Evolutionary conservation across 37 sponge, comb jelly and placozoan species (phyloP).

Genomic region (Tethya wilhelma): DNA sequence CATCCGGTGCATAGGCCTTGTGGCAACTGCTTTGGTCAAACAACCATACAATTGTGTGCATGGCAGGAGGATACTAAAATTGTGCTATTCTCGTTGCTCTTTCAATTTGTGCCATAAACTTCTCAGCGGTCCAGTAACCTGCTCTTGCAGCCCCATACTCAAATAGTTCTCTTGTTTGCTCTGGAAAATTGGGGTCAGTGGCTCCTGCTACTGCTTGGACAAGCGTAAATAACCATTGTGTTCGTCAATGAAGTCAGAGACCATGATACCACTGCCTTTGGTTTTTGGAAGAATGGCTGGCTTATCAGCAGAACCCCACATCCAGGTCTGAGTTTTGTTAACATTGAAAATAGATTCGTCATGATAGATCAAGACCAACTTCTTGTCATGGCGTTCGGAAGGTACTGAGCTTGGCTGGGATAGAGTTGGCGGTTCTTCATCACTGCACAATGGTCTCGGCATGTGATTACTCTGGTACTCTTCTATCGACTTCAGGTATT

Average conservation of each 20-base stretch:
- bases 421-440: conserved; percentile 9
- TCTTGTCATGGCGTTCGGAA: conserved; percentile 1
- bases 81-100: conserved; percentile 28
- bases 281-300: conserved; percentile 38
- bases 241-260: conserved; percentile 37
- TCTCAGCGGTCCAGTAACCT: conserved; percentile 42
- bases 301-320: conserved; percentile 35
- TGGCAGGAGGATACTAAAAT: conserved; percentile 28
- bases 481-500: conserved; percentile 12
- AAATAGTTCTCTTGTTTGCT: conserved; percentile 9
- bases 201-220: conserved; percentile 1
- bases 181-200: conserved; percentile 9
- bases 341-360: conserved; percentile 43
- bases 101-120: conserved; percentile 31
- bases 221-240: conserved; percentile 24
- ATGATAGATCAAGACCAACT: conserved; percentile 40
- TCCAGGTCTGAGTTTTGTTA: conserved; percentile 37
- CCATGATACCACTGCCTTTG: conserved; percentile 50
- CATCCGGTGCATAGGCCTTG: conserved; percentile 7
- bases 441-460: conserved; percentile 11
- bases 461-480: background rate
- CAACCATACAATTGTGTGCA: conserved; percentile 35
- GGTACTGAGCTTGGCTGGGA: background rate
- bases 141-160: conserved; percentile 46
- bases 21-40: conserved; percentile 59